A percentile compares a stretch with the other conserved stretches of the same genome.
Conservation (phyloP, 2,797 vertebrate species). For the Macropus fuliginosus region DNA sequence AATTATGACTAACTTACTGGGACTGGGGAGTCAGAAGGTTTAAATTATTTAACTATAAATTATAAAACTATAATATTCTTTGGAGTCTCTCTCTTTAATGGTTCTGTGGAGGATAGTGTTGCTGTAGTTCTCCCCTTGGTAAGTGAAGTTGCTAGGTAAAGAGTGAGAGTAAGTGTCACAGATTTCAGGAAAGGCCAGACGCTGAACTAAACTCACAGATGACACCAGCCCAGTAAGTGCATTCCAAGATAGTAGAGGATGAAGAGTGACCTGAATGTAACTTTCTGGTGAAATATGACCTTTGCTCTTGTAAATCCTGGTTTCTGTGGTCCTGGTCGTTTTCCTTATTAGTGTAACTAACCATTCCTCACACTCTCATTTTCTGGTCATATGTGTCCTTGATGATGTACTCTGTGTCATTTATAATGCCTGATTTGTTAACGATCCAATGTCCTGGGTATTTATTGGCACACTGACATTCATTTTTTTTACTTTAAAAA, state of each 20-base stretch:
- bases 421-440: background rate
- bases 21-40: background rate
- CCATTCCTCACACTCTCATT: background rate
- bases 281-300: background rate
- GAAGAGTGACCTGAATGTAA: background rate
- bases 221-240: background rate
- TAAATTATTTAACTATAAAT: background rate
- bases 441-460: background rate
- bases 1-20: background rate
- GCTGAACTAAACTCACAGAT: background rate
- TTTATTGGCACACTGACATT: background rate
- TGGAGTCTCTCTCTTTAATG: background rate
- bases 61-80: background rate
- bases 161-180: background rate
- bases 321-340: background rate
- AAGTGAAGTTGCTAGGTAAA: background rate
- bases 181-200: background rate
- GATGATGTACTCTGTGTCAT: background rate
- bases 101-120: background rate
- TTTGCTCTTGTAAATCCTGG: background rate
- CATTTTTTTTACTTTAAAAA: constrained; percentile 48
- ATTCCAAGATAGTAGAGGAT: background rate
- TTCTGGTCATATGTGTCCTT: background rate
- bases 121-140: background rate
- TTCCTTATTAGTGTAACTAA: background rate